Evolutionary conservation across 2,888 invertebrate species (phyloP).

Genomic region (Bhutanitis thaidina): DNA sequence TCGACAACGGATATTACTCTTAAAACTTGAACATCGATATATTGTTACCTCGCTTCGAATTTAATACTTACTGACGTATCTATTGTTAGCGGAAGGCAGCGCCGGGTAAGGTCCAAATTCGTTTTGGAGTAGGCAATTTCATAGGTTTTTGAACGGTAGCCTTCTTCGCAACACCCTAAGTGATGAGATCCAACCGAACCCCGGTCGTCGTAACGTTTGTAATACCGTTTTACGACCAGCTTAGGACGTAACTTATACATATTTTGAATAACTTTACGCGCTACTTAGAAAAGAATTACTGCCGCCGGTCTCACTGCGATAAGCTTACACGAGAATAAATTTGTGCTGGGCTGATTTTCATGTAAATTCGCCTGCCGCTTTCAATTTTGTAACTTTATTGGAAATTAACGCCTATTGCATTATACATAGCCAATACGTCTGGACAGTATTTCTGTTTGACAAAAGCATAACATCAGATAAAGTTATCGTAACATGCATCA

Average conservation of each 20-base stretch:
- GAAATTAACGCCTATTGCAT: conserved; percentile 4
- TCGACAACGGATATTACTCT: conserved; percentile 56
- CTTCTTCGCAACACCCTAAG: conserved; percentile 62
- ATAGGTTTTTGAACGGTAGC: conserved; percentile 66
- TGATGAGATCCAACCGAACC: conserved; percentile 71
- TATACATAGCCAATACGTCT: no score
- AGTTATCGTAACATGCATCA: no score
- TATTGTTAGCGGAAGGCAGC: conserved; percentile 47
- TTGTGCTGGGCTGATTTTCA: conserved; percentile 22
- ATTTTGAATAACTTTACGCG: conserved; percentile 72
- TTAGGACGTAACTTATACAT: conserved; percentile 73
- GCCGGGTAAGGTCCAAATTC: conserved; percentile 35
- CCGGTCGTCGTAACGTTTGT: conserved; percentile 70
- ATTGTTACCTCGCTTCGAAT: conserved; percentile 60
- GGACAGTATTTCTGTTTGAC: no score
- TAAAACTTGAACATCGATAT: conserved; percentile 60
- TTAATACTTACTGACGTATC: conserved; percentile 56
- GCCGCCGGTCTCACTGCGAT: conserved; percentile 46
- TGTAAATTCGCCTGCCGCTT: conserved; percentile 1
- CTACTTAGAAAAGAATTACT: conserved; percentile 65
- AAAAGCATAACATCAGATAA: no score
- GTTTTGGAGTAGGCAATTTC: conserved; percentile 53
- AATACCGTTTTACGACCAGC: conserved; percentile 73
- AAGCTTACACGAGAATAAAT: conserved; percentile 39
- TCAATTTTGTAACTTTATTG: neutral